Conservation (phyloP, 2,113 vertebrate species). For the Psettodes erumei region DNA sequence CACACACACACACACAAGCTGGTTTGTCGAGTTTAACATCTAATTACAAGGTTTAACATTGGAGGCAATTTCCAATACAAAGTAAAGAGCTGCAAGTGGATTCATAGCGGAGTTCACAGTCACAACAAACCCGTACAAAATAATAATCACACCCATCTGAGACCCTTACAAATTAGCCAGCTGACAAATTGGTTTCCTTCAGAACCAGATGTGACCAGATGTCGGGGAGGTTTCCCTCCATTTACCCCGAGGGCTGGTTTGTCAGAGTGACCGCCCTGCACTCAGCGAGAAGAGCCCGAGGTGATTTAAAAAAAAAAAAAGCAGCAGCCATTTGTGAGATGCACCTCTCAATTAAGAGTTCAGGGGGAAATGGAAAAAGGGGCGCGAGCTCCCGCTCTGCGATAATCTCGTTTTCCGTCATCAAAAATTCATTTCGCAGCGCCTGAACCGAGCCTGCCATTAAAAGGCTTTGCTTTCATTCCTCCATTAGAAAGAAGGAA, state of each 20-base stretch:
- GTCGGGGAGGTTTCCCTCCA: slow-evolving; percentile 30
- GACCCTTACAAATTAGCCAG: neutral
- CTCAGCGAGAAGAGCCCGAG: neutral
- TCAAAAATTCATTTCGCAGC: slow-evolving; percentile 15
- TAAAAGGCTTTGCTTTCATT: slow-evolving; percentile 28
- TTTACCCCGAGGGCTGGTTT: slow-evolving; percentile 9
- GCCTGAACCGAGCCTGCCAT: slow-evolving; percentile 19
- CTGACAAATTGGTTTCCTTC: slow-evolving; percentile 50
- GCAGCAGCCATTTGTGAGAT: slow-evolving; percentile 3
- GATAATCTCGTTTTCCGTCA: slow-evolving; percentile 46
- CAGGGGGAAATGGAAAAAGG: slow-evolving; percentile 21
- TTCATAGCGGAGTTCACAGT: neutral
- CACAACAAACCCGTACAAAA: neutral
- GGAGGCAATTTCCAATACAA: no score
- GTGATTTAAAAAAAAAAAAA: slow-evolving; percentile 29
- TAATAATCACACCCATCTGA: slow-evolving; percentile 8
- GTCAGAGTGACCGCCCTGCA: slow-evolving; percentile 18
- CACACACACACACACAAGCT: neutral
- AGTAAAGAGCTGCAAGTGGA: no score
- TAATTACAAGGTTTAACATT: neutral
- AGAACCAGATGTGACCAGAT: slow-evolving; percentile 61
- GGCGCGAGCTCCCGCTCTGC: neutral
- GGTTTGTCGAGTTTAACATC: neutral
- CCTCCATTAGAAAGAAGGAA: slow-evolving; percentile 38
- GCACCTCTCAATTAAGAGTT: slow-evolving; percentile 39